Evolutionary conservation across 2,797 vertebrate species (phyloP).

Genomic region (Varecia variegata): DNA sequence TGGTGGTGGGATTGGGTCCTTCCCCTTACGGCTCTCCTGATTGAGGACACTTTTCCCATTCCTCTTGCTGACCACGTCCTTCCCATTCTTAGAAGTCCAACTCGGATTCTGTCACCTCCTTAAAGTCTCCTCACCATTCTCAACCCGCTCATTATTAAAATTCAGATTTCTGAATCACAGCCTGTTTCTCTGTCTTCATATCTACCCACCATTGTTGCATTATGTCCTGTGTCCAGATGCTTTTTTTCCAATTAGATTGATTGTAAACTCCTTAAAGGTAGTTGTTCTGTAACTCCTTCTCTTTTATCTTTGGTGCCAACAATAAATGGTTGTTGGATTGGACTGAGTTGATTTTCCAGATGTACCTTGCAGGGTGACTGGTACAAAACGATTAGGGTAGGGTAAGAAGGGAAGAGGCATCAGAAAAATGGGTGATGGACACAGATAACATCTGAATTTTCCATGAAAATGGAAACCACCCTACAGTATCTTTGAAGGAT

Average conservation of each 20-base stretch:
- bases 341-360: not conserved
- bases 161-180: not conserved
- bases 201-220: too few relatives aligned
- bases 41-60: not conserved
- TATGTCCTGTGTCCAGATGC: not conserved
- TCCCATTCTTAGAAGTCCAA: not conserved
- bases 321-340: not conserved
- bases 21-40: not conserved
- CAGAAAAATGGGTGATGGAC: not conserved
- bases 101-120: not conserved
- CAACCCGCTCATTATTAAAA: not conserved
- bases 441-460: not conserved
- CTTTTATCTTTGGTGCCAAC: not conserved
- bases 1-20: not conserved
- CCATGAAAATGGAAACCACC: not conserved
- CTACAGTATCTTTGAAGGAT: not conserved
- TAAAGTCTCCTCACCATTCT: not conserved
- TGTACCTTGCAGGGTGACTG: not conserved
- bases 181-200: not conserved
- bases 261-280: not conserved
- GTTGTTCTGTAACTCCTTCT: not conserved
- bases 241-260: not conserved
- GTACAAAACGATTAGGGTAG: not conserved
- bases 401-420: not conserved
- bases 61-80: not conserved